phyloP scores from a whole-genome alignment of 2,113 vertebrate species.

The Lynx canadensis region DNA sequence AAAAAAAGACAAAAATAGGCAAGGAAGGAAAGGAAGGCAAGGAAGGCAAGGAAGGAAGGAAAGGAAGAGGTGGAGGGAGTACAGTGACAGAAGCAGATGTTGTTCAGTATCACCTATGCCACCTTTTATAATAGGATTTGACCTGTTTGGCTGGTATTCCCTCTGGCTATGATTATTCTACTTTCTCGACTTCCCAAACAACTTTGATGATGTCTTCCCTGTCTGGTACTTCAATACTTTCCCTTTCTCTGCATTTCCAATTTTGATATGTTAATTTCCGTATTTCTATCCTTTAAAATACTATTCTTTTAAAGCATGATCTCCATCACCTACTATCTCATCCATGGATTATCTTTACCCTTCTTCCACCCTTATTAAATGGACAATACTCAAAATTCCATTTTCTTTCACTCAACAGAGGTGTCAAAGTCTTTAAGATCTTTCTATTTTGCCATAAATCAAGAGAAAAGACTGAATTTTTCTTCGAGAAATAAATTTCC shows the following conservation, averaged over 20 bases:
- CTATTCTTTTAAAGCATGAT: not conserved
- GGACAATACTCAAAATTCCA: not conserved
- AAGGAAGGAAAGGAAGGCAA: not conserved
- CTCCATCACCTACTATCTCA: not conserved
- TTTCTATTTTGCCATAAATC: slow-evolving; percentile 37
- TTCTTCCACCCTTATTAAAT: not conserved
- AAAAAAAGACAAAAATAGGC: not conserved
- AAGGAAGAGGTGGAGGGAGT: not conserved
- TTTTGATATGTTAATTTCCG: not conserved
- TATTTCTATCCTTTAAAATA: slow-evolving; percentile 40
- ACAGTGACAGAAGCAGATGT: not conserved
- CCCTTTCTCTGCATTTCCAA: not conserved
- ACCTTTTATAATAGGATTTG: slow-evolving; percentile 28
- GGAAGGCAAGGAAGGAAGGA: not conserved
- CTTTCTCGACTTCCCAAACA: slow-evolving; percentile 48
- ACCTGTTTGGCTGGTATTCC: not conserved
- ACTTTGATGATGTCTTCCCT: not conserved
- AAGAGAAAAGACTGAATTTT: slow-evolving; percentile 32
- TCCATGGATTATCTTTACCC: not conserved
- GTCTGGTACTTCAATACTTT: not conserved
- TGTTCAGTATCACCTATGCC: not conserved
- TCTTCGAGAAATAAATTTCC: not conserved
- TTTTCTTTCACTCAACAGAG: slow-evolving; percentile 32
- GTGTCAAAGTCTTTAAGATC: slow-evolving; percentile 30
- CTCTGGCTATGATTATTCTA: not conserved